Conservation (phyloP, 1,140 invertebrate species). For the Drosophila yakuba region DNA sequence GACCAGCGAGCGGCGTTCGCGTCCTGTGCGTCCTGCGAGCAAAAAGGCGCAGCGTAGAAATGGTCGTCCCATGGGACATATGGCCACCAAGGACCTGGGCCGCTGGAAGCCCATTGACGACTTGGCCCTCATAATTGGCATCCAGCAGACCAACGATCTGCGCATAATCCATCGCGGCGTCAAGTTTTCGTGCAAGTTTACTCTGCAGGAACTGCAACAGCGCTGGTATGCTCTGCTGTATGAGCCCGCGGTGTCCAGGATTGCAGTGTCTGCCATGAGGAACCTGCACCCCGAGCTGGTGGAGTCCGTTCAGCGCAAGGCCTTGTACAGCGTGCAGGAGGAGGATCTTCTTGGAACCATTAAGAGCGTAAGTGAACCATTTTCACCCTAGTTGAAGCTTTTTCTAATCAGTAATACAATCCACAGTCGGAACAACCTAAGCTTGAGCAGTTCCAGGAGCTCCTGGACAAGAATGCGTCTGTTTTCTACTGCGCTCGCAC, state of each 20-base stretch:
- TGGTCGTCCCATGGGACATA: conserved; percentile 87
- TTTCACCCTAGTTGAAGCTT: background rate
- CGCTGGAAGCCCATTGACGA: conserved; percentile 99
- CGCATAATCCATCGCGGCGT: conserved; percentile 94
- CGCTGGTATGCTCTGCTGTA: conserved; percentile 98
- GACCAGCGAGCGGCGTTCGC: conserved; percentile 39
- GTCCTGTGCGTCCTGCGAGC: conserved; percentile 66
- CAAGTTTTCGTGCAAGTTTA: conserved; percentile 98
- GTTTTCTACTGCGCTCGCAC: conserved; percentile 95
- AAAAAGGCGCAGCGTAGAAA: conserved; percentile 86
- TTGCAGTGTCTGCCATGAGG: conserved; percentile 96
- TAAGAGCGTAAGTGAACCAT: conserved; percentile 89
- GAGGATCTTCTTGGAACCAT: conserved; percentile 94
- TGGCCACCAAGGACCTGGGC: conserved; percentile 93
- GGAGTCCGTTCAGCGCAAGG: conserved; percentile 93
- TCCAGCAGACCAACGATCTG: conserved; percentile 96
- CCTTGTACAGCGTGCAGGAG: conserved; percentile 95
- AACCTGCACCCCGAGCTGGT: conserved; percentile 97
- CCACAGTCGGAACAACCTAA: conserved; percentile 86
- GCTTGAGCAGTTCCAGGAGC: conserved; percentile 92
- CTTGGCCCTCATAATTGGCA: conserved; percentile 95
- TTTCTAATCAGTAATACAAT: background rate
- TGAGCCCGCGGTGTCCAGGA: conserved; percentile 93
- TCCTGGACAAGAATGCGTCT: conserved; percentile 93
- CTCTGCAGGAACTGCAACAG: conserved; percentile 96